phyloP scores from a whole-genome alignment of 2,113 vertebrate genomes.

The Astur gentilis region DNA sequence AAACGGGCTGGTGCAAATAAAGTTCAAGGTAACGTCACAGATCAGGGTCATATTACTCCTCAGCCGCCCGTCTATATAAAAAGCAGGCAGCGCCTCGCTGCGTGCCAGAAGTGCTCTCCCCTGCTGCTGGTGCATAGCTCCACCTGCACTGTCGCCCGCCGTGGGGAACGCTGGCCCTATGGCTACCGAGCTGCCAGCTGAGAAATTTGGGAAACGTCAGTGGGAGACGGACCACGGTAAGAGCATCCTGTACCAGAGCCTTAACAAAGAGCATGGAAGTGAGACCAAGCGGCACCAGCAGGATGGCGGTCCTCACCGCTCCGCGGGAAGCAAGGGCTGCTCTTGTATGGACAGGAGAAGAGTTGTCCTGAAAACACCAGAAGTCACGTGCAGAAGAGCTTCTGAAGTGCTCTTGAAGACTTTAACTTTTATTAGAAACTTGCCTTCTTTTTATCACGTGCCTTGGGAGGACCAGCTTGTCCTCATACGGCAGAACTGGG shows the following conservation, averaged over 20 bases:
- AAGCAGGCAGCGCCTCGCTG: background rate
- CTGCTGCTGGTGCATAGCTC: background rate
- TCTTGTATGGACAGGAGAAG: background rate
- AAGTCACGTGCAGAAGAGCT: background rate
- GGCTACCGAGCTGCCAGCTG: background rate
- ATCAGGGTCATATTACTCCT: background rate
- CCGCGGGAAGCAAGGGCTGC: background rate
- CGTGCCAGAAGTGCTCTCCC: background rate
- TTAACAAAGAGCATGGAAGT: background rate
- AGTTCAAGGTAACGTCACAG: slow-evolving; percentile 40
- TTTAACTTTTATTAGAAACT: slow-evolving; percentile 49
- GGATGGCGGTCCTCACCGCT: background rate
- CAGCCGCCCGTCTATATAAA: background rate
- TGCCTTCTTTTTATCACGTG: slow-evolving; percentile 55
- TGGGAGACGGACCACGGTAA: background rate
- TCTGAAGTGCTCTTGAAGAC: slow-evolving; percentile 60
- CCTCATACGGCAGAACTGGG: slow-evolving; percentile 43
- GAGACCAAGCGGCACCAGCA: background rate
- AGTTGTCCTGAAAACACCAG: slow-evolving; percentile 27
- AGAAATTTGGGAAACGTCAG: background rate
- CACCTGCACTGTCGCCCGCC: background rate
- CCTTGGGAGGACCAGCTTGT: slow-evolving; percentile 46
- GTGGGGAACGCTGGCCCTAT: background rate
- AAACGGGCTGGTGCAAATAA: background rate
- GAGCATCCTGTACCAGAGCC: slow-evolving; percentile 36